Percentiles rank a stretch among this genome's conserved stretches.
These are phyloP conservation scores for Mugil cephalus DNA, from an alignment of 2,113 vertebrate genomes.

Conservation along the genomic window DNA sequence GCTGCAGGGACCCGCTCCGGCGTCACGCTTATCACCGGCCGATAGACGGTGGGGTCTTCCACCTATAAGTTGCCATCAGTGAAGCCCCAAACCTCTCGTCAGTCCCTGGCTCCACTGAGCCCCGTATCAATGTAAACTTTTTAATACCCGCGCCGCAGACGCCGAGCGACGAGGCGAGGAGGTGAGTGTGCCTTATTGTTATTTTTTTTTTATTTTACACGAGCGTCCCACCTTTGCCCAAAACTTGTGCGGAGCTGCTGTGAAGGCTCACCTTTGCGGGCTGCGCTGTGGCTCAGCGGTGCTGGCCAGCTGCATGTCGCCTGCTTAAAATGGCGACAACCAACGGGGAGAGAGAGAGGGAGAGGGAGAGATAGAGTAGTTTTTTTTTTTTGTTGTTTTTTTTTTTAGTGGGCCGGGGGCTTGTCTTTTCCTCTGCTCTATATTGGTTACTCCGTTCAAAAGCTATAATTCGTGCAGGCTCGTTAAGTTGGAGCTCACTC, in stretches of 20 bases:
- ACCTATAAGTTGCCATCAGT: slow-evolving; percentile 78
- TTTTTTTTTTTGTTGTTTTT: too few relatives aligned
- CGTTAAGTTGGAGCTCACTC: slow-evolving; percentile 71
- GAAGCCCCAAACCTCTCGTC: slow-evolving; percentile 69
- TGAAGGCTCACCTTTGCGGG: slow-evolving; percentile 66
- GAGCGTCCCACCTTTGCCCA: slow-evolving; percentile 53
- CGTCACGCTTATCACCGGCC: slow-evolving; percentile 65
- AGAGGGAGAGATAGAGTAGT: slow-evolving; percentile 39
- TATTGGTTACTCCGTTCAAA: slow-evolving; percentile 37
- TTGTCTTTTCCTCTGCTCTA: slow-evolving; percentile 46
- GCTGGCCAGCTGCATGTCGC: slow-evolving; percentile 82
- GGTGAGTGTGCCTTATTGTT: slow-evolving; percentile 77
- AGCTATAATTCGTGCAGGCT: slow-evolving; percentile 29
- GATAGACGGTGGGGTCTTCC: slow-evolving; percentile 65
- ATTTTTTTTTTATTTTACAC: background rate
- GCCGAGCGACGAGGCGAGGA: slow-evolving; percentile 67
- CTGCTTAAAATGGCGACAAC: slow-evolving; percentile 88
- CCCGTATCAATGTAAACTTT: slow-evolving; percentile 74
- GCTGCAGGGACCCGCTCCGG: slow-evolving; percentile 53
- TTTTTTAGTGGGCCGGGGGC: slow-evolving; percentile 46
- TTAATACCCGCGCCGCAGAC: slow-evolving; percentile 36
- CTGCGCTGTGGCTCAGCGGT: slow-evolving; percentile 63
- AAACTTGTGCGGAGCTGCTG: slow-evolving; percentile 71
- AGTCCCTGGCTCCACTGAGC: slow-evolving; percentile 61
- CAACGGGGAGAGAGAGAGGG: slow-evolving; percentile 29